These are phyloP conservation scores for Molossus alvarezi DNA, from an alignment of 2,797 vertebrate genomes.

Conservation along the genomic window DNA sequence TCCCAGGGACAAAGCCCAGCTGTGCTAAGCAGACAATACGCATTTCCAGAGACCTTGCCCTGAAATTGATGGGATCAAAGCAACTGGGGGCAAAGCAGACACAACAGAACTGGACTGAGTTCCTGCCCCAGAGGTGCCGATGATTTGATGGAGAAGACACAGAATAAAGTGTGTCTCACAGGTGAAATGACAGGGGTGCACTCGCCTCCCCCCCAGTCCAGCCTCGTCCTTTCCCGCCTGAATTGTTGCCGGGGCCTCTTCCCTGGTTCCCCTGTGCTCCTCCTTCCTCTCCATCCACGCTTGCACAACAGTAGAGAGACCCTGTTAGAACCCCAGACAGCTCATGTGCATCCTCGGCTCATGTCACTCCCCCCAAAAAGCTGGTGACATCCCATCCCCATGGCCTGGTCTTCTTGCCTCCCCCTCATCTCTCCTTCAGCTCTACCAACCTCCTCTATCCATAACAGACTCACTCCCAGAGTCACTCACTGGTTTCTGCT, in stretches of 20 bases:
- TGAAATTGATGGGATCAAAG: background rate
- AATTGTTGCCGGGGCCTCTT: background rate
- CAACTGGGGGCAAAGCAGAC: background rate
- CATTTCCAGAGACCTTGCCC: background rate
- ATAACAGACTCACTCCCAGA: background rate
- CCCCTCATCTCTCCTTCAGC: background rate
- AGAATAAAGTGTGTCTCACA: background rate
- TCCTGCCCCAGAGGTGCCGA: background rate
- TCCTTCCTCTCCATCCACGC: background rate
- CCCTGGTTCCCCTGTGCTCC: background rate
- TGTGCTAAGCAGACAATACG: background rate
- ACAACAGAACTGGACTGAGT: background rate
- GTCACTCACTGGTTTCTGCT: background rate
- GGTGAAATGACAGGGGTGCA: rapidly evolving
- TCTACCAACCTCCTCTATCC: background rate
- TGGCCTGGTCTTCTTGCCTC: background rate
- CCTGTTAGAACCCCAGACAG: background rate
- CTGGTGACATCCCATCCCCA: background rate
- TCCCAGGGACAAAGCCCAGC: background rate
- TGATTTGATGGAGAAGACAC: background rate
- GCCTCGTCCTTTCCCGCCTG: rapidly evolving
- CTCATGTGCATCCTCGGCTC: background rate
- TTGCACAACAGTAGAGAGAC: background rate
- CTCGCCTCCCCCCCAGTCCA: background rate
- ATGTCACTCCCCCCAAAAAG: too few species aligned